A percentile compares a stretch with the other conserved stretches of the same genome.
Evolutionary conservation across 2,797 vertebrate genomes (phyloP).

Genomic region (Callimico goeldii): DNA sequence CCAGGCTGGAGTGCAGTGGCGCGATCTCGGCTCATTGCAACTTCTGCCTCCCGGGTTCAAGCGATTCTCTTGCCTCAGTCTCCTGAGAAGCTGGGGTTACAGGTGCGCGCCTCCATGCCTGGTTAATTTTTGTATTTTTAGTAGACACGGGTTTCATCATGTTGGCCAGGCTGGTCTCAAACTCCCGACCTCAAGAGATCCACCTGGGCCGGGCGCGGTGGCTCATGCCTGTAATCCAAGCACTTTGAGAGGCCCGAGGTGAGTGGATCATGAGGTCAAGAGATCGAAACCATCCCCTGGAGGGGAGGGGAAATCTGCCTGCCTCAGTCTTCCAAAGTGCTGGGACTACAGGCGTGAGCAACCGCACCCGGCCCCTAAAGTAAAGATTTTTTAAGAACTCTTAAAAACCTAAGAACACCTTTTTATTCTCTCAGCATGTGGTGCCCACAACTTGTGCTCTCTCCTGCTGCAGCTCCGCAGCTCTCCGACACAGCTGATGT

Average conservation of each 20-base stretch:
- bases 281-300: too few species aligned
- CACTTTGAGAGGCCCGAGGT: too few species aligned
- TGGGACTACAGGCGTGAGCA: too few species aligned
- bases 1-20: neutral
- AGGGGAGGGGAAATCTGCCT: too few species aligned
- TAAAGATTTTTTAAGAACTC: slow-evolving; percentile 16
- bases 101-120: fast-evolving
- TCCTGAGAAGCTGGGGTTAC: neutral
- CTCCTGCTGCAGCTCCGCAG: neutral
- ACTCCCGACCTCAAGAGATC: neutral
- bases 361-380: fast-evolving
- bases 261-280: too few species aligned
- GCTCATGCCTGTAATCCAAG: too few species aligned
- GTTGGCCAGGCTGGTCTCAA: neutral
- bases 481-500: neutral
- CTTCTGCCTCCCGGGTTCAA: neutral
- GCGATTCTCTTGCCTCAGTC: neutral
- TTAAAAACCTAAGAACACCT: neutral
- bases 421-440: neutral
- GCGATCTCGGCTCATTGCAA: neutral
- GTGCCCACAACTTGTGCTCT: neutral
- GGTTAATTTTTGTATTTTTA: neutral
- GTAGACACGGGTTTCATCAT: neutral
- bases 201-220: too few species aligned
- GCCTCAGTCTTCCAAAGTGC: too few species aligned